These are phyloP conservation scores for Rhinichthys osculus DNA, from an alignment of 2,797 vertebrate genomes.

Conservation along the genomic window DNA sequence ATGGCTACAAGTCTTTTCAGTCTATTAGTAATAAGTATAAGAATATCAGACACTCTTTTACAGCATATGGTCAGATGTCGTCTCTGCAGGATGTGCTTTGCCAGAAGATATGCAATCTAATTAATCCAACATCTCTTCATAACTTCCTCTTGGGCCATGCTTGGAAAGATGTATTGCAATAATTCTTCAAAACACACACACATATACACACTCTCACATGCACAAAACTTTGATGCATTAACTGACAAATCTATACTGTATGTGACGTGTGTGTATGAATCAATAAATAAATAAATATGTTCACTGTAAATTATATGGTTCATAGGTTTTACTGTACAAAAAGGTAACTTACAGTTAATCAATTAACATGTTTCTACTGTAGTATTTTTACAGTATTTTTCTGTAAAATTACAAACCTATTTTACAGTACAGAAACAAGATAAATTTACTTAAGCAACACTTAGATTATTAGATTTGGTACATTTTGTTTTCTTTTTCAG, in stretches of 20 bases:
- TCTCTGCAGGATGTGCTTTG: conserved; percentile 23
- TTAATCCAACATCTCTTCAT: conserved; percentile 17
- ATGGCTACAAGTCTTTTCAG: not conserved
- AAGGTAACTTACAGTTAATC: not conserved
- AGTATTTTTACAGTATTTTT: too few species aligned
- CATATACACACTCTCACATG: conserved; percentile 21
- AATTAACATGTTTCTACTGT: too few species aligned
- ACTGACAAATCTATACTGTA: not conserved
- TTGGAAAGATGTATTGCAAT: conserved; percentile 33
- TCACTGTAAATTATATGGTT: too few species aligned
- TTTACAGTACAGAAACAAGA: not conserved
- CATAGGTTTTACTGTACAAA: not conserved
- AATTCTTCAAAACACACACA: not conserved
- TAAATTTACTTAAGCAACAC: not conserved
- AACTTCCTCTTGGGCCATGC: conserved; percentile 18
- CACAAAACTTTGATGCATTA: conserved; percentile 32
- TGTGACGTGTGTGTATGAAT: too few species aligned
- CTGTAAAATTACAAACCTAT: not conserved
- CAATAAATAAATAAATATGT: too few species aligned
- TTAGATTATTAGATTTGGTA: not conserved
- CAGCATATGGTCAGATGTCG: conserved; percentile 25
- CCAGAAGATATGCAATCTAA: conserved; percentile 19
- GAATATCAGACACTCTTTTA: conserved; percentile 19
- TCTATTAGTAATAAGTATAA: conserved; percentile 15
- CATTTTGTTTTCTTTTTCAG: not conserved